phyloP scores from a whole-genome alignment of 2,888 invertebrate genomes.

The Trypoxylon attenuatum region DNA sequence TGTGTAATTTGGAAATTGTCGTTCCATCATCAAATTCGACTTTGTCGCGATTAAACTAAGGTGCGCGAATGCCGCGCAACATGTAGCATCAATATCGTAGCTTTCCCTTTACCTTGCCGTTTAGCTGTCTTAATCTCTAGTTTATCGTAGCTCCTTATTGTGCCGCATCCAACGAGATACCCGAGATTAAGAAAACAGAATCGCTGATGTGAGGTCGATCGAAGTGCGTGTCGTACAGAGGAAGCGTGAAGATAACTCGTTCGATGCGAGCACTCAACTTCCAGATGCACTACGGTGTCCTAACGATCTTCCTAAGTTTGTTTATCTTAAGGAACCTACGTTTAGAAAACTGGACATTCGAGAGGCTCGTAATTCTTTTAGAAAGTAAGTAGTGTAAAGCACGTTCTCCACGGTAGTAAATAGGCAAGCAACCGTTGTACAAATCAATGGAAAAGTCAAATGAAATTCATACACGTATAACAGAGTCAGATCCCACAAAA shows the following conservation, averaged over 20 bases:
- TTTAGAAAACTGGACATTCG: constrained; percentile 47
- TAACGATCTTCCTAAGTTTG: constrained; percentile 28
- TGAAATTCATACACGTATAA: too few species aligned
- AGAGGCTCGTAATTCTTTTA: constrained; percentile 37
- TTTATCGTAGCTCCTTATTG: not conserved
- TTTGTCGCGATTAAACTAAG: not conserved
- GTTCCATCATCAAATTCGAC: not conserved
- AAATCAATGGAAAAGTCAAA: too few species aligned
- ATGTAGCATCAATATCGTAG: not conserved
- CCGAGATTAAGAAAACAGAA: too few species aligned
- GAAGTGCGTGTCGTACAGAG: too few species aligned
- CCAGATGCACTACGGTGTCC: constrained; percentile 12
- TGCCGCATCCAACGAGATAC: not conserved
- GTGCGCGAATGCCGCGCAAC: not conserved
- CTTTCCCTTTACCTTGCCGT: constrained; percentile 2
- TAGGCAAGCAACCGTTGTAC: constrained; percentile 29
- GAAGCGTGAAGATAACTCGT: not conserved
- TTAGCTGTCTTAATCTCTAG: constrained; percentile 2
- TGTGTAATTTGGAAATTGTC: too few species aligned
- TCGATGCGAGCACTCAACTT: not conserved
- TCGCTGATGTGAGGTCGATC: too few species aligned
- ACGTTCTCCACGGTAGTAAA: constrained; percentile 27
- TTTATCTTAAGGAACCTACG: constrained; percentile 45
- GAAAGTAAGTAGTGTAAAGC: constrained; percentile 45
- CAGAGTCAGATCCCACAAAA: too few species aligned